Evolutionary conservation across 2,888 invertebrate genomes (phyloP), one percentile per base, ranked within the genome.

Genomic region (Celastrina argiolus): DNA sequence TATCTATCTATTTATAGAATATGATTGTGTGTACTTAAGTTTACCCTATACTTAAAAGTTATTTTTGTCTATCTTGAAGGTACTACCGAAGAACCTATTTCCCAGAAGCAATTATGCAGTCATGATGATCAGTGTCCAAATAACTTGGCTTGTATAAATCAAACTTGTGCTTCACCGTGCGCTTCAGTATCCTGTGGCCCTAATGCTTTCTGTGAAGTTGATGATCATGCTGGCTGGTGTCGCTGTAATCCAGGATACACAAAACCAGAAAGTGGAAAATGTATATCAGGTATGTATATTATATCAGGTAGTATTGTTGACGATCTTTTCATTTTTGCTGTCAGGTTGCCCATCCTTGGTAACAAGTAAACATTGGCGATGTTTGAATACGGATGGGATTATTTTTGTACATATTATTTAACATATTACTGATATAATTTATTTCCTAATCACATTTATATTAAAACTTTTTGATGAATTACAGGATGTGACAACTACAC

Each of bases 171-270:
- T 1, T 97, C 96, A 78, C 97, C 97, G 0, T 97, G 97, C 77
- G 93, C 92, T 28, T 93, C 93, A 66, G 88, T 97, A 63, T 92
- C 94, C 1, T 98, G 98, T 80, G 97, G 97, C 36, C 87, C 94
- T 0, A 96, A 97, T 83, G 96, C 97, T 0, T 95, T 95, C 76
- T 98, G 98, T 81, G 96, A 97, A 84, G 95, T 96, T 0, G 96
- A 97, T 71, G 95, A 96, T 75, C 97, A 97, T 79, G 96, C 95
- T 0, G 96, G 96, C 7, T 96, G 96, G 95, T 98, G 98, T 80
- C 94, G 96, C 72, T 98, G 98, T 78, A 93, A 94, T 67, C 94
- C 96, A 63, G 97, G 97, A 16, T 97, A 93, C 76, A 93, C 93
- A 0, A 96, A 97, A 85, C 95, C 95, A 69, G 92, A 94, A 65